A percentile compares a stretch with the other conserved stretches of the same genome.
Conservation (phyloP, 2,797 vertebrate species). For the Brachyrhaphis roseni region DNA sequence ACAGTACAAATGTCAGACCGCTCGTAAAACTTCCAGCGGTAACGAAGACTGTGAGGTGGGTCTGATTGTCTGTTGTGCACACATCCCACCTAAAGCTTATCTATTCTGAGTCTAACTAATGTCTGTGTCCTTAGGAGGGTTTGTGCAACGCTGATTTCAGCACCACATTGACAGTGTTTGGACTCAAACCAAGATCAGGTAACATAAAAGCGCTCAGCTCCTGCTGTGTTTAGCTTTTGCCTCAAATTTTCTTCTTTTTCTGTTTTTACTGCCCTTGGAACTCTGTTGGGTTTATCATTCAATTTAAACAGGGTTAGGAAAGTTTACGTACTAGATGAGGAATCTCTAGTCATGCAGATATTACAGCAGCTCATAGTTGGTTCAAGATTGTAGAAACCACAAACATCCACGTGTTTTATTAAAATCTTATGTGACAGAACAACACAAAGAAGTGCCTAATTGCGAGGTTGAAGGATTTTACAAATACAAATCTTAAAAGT, state of each 20-base stretch:
- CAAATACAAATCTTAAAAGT: background rate
- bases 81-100: background rate
- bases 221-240: background rate
- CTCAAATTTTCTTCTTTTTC: background rate
- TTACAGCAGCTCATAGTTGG: background rate
- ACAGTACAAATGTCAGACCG: constrained; percentile 91
- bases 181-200: constrained; percentile 97
- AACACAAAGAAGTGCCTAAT: background rate
- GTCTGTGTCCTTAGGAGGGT: constrained; percentile 82
- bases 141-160: constrained; percentile 84
- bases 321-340: background rate
- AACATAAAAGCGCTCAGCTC: constrained; percentile 2
- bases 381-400: background rate
- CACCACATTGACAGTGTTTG: constrained; percentile 88
- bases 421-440: background rate
- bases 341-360: background rate
- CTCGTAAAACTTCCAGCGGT: constrained; percentile 88
- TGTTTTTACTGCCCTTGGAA: background rate
- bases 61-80: background rate
- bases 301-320: background rate
- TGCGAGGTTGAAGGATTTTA: background rate
- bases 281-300: background rate
- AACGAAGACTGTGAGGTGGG: constrained; percentile 92
- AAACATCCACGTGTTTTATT: background rate
- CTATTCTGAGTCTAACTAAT: background rate